These are phyloP conservation scores for Sarcophaga rosellei DNA, from an alignment of 2,888 invertebrate genomes.

Conservation along the genomic window DNA sequence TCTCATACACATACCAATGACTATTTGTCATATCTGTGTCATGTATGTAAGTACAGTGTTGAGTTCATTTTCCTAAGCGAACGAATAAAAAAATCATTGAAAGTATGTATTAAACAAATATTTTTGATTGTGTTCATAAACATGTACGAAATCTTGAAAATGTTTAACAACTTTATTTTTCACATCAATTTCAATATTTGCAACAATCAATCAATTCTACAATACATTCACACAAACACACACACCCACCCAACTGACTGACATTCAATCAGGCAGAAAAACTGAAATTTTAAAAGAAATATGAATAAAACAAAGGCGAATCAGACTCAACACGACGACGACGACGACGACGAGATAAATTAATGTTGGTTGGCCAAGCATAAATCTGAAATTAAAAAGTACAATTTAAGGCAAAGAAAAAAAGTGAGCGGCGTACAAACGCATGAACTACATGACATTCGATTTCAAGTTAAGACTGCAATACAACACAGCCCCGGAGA, in stretches of 20 bases:
- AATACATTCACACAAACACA: constrained; percentile 20
- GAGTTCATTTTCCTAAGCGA: too few relatives aligned
- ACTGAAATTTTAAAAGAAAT: constrained; percentile 37
- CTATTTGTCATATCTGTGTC: too few relatives aligned
- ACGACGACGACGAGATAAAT: constrained; percentile 54
- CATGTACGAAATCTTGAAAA: constrained; percentile 42
- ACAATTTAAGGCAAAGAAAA: constrained; percentile 55
- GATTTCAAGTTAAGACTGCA: too few relatives aligned
- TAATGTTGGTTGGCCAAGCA: constrained; percentile 41
- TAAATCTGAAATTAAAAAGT: constrained; percentile 65
- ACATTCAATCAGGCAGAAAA: constrained; percentile 62
- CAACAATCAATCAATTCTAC: constrained; percentile 64
- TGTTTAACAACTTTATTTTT: constrained; percentile 67
- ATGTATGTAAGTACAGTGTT: too few relatives aligned
- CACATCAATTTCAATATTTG: constrained; percentile 60
- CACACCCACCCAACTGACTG: constrained; percentile 5
- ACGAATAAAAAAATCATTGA: background rate
- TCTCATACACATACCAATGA: too few relatives aligned
- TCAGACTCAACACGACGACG: background rate
- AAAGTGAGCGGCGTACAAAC: background rate
- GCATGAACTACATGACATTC: constrained; percentile 37
- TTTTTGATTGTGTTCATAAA: constrained; percentile 28
- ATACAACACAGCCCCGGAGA: background rate
- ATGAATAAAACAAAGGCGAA: constrained; percentile 17
- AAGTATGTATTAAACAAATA: constrained; percentile 6